Evolutionary conservation across 1,140 invertebrate genomes (phyloP), one percentile per base, ranked within the genome.

Genomic region (Nymphalis io): DNA sequence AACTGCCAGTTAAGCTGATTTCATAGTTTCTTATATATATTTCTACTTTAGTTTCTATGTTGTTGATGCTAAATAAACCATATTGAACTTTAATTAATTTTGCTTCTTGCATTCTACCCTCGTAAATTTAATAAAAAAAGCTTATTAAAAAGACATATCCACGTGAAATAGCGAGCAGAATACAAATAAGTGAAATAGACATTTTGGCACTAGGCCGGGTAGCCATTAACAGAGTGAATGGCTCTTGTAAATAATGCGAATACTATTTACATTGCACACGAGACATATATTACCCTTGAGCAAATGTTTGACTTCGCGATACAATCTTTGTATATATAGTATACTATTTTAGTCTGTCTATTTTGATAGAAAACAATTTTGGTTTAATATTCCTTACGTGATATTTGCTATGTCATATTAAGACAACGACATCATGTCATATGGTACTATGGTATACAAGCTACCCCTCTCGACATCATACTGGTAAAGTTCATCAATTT

Each of bases 221-320:
- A 48, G 40, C 60, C 27, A 48, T 61, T 61, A 55, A 23, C 53
- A 15, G 21, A 40, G 21, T 33, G 48, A 46, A 66, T 65, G 27
- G 44, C 66, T 53, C 59, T 11, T 21, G 66, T 61, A 68, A 68
- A 60, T 68, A 68, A 60, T 53, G 18, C 15, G 44, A 39, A 39
- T 39, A 58, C 23, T 67, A 68, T 68, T 68, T 44, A 68, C 59
- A 60, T 33, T 40, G 57, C 57, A 48, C 15, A 48, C 42, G 5
- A 53, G 59, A 21, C 20, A 51, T 21, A 68, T 68, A 68, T 68
- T 44, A 68, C 66, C 38, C 13, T 13, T 11, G 58, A 39, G 59
- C 44, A 68, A 68, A 68, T 68, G 53, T 68, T 68, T 68, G 57
- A 10, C 6, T 10, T 53, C 12, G 27, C 33, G 42, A 39, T 55